Base-by-base conservation (phyloP, 37 sponge, comb jelly and placozoan genomes). In the Oopsacas minuta region DNA sequence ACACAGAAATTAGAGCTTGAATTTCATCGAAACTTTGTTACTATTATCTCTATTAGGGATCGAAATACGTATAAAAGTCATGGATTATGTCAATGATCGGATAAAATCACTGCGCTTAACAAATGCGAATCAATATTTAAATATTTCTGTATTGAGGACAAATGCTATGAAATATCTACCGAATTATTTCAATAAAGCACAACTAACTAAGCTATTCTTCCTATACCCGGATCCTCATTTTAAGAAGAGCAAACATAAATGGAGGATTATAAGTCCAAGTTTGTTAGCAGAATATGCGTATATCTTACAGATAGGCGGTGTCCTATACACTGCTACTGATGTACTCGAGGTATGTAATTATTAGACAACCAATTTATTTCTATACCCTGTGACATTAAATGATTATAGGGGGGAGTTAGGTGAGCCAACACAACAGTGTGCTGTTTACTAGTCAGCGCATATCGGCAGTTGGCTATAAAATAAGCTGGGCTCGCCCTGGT, bases 141-240 rank as follows among this genome's bases (percentile, higher is more conserved):
- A 97, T 61, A 90, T 91, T 17, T 91, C 94, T 35, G 95, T 97
- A 23, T 49, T 95, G 20, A 53, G 99, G 46, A 92, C 94, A 15
- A 97, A 97, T 86, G 95, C 99, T 0, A 97, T 97, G 99, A 97
- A 97, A 38, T 95, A 93, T 83, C 84, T 97, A 35, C 93, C 94
- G 34, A 97, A 97, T 85, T 97, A 84, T 42, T 95, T 97, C 82
- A 38, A 86, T 28, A 94, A 97, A 83, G 96, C 92, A 17, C 93
- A 97, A 53, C 89, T 97, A 0, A 75, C 34, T 52, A 97, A 97
- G 86, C 82, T 97, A 83, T 97, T 97, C 61, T 92, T 97, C 39
- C 92, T 97, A 8, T 97, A 88, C 81, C 99, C 99, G 1, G 99
- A 97, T 83, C 99, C 99, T 34, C 99, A 97, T 84, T 97, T 97